A percentile compares a stretch with the other conserved stretches of the same genome.
Evolutionary conservation across 2,888 invertebrate species (phyloP).

Genomic region (Copidosoma aretas): DNA sequence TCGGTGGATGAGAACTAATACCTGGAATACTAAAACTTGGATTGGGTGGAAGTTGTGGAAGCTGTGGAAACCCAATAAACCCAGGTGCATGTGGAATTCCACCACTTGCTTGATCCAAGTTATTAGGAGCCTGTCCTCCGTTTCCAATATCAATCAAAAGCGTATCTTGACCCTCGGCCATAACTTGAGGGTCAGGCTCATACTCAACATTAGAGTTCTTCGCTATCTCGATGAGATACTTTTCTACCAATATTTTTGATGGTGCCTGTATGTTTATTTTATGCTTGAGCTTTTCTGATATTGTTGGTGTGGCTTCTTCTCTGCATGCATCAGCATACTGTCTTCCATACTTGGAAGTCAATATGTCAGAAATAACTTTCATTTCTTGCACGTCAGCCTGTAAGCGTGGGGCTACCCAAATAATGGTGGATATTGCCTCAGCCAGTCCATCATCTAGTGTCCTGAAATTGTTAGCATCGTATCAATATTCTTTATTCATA

Average conservation of each 20-base stretch:
- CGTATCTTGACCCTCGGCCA: slow-evolving; percentile 73
- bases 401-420: slow-evolving; percentile 96
- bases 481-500: neutral
- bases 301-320: slow-evolving; percentile 79
- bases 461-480: slow-evolving; percentile 55
- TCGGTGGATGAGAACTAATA: slow-evolving; percentile 36
- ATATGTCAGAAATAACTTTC: slow-evolving; percentile 83
- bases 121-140: slow-evolving; percentile 63
- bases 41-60: slow-evolving; percentile 71
- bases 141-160: slow-evolving; percentile 57
- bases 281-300: slow-evolving; percentile 89
- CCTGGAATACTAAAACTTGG: slow-evolving; percentile 56
- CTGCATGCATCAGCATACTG: slow-evolving; percentile 90
- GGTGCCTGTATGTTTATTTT: slow-evolving; percentile 95
- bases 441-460: slow-evolving; percentile 91
- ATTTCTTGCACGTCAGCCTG: slow-evolving; percentile 82
- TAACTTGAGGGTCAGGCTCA: slow-evolving; percentile 91
- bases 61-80: slow-evolving; percentile 81
- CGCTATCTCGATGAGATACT: slow-evolving; percentile 94
- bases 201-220: slow-evolving; percentile 94
- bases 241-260: slow-evolving; percentile 92
- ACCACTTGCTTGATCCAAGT: slow-evolving; percentile 65
- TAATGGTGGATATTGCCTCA: slow-evolving; percentile 93
- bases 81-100: slow-evolving; percentile 74
- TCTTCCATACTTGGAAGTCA: slow-evolving; percentile 92